These are phyloP conservation scores for Hydrochoerus hydrochaeris DNA, from an alignment of 2,113 vertebrate genomes.

Conservation along the genomic window DNA sequence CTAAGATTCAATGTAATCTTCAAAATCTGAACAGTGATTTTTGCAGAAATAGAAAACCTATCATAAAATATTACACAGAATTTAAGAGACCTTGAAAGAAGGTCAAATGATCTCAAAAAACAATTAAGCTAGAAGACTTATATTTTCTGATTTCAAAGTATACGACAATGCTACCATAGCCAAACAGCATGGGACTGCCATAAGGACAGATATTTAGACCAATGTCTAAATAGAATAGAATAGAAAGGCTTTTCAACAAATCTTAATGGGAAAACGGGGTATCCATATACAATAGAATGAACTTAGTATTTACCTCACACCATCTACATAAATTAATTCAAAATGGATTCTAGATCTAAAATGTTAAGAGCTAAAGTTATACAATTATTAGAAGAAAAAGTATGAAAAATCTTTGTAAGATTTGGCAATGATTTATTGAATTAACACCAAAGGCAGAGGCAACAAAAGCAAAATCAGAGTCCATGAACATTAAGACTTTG, in stretches of 20 bases:
- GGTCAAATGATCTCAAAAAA: neutral
- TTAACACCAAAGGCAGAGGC: neutral
- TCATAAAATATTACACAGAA: neutral
- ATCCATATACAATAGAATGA: neutral
- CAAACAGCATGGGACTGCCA: neutral
- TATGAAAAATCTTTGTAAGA: neutral
- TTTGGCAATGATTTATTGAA: neutral
- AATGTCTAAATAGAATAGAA: neutral
- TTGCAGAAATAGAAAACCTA: neutral
- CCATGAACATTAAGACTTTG: constrained; percentile 16
- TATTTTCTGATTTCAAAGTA: constrained; percentile 14
- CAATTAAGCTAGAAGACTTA: neutral
- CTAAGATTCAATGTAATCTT: constrained; percentile 5
- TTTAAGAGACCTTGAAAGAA: neutral
- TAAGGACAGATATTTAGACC: neutral
- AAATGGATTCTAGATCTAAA: neutral
- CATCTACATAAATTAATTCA: neutral
- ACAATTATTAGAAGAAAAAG: constrained; percentile 16
- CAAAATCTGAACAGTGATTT: neutral
- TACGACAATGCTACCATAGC: neutral
- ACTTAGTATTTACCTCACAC: neutral
- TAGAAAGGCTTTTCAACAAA: neutral
- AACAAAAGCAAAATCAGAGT: neutral
- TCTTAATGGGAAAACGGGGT: neutral
- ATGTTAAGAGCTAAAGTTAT: constrained; percentile 23